A percentile compares a stretch with the other conserved stretches of the same genome.
phyloP scores from a whole-genome alignment of 2,888 invertebrate genomes.

The Acanthosoma haemorrhoidale region DNA sequence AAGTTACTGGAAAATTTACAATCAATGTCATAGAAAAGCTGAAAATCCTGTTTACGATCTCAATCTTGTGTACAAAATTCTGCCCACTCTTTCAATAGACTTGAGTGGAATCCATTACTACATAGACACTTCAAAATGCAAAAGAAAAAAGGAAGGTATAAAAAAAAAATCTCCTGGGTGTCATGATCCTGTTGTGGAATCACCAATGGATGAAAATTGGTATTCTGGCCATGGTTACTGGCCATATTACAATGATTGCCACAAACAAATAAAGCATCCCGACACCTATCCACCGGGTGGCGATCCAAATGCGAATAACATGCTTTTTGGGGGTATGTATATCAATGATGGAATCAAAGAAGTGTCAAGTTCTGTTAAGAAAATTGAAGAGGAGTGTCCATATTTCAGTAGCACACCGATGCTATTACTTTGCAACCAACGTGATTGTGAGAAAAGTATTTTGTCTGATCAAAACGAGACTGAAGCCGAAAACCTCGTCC shows the following conservation, averaged over 20 bases:
- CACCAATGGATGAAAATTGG: background rate
- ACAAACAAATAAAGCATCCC: background rate
- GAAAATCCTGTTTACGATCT: no score
- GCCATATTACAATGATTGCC: conserved; percentile 2
- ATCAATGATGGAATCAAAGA: background rate
- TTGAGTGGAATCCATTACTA: background rate
- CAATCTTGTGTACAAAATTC: no score
- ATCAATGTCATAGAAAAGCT: background rate
- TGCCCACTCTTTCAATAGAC: no score
- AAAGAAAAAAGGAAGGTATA: background rate
- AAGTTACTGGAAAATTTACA: background rate
- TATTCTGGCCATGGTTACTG: background rate
- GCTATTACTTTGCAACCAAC: no score
- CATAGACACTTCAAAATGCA: background rate
- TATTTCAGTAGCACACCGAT: no score
- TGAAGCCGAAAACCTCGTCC: no score
- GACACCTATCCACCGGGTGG: conserved; percentile 4
- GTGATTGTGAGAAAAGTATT: no score
- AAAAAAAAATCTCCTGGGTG: background rate
- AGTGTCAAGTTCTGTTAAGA: no score
- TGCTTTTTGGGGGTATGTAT: background rate
- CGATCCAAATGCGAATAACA: conserved; percentile 23
- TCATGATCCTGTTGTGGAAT: background rate
- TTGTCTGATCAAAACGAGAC: no score
- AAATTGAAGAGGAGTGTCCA: no score